Evolutionary conservation across 2,888 invertebrate genomes (phyloP).

Genomic region (Melanargia galathea): DNA sequence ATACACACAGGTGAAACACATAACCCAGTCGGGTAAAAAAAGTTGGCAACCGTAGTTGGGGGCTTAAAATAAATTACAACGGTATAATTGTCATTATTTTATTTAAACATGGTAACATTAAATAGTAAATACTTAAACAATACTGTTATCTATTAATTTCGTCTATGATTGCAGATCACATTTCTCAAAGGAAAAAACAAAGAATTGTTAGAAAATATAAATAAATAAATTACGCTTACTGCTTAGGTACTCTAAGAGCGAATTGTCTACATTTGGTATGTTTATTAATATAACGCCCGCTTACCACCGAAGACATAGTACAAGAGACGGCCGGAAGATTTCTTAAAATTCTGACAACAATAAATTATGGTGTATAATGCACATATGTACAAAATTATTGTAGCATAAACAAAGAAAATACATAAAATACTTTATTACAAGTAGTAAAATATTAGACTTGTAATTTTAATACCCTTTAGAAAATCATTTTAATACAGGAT

Average conservation of each 20-base stretch:
- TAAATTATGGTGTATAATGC: neutral
- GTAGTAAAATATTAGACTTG: no score
- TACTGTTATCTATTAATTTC: slow-evolving; percentile 49
- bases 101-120: slow-evolving; percentile 61
- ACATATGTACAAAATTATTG: no score
- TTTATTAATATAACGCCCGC: neutral
- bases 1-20: no score
- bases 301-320: neutral
- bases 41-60: no score
- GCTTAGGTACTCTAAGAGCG: slow-evolving; percentile 45
- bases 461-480: no score
- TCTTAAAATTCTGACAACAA: neutral
- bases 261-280: slow-evolving; percentile 28
- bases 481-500: no score
- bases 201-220: slow-evolving; percentile 42
- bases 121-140: slow-evolving; percentile 47
- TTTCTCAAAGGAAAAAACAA: slow-evolving; percentile 43
- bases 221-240: slow-evolving; percentile 61
- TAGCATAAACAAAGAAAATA: no score
- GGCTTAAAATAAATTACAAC: slow-evolving; percentile 37
- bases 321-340: neutral
- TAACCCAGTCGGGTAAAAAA: no score
- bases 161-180: slow-evolving; percentile 53
- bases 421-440: no score
- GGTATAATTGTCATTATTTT: slow-evolving; percentile 50